Percentiles rank a stretch among this genome's conserved stretches.
Conservation (phyloP, 2,797 vertebrate species). For the Distichodus sexfasciatus region DNA sequence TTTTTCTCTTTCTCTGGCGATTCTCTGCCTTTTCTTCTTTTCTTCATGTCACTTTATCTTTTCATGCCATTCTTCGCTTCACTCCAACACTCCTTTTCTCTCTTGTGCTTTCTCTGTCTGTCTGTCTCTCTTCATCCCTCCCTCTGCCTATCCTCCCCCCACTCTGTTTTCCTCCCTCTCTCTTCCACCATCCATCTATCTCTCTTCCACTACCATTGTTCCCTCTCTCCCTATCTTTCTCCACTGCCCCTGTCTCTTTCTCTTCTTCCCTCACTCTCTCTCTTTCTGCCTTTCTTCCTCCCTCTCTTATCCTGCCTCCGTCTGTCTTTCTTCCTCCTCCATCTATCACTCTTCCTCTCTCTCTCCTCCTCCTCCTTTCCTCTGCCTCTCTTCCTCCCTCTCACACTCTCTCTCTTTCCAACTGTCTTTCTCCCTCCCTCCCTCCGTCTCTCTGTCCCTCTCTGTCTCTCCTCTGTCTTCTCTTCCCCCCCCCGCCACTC, state of each 20-base stretch:
- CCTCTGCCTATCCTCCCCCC: not conserved
- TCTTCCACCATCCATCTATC: constrained; percentile 57
- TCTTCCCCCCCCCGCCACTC: constrained; percentile 55
- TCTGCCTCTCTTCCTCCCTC: constrained; percentile 53
- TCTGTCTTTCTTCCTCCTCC: constrained; percentile 60
- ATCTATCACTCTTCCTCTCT: constrained; percentile 53
- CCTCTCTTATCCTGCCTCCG: constrained; percentile 61
- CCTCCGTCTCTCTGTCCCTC: not conserved
- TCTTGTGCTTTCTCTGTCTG: not conserved
- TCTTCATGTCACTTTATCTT: not conserved
- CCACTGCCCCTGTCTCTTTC: constrained; percentile 47
- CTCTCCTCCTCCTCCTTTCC: constrained; percentile 56
- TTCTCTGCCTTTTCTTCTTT: not conserved
- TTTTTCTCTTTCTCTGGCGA: constrained; percentile 15
- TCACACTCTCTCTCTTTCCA: constrained; percentile 62
- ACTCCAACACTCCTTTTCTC: not conserved
- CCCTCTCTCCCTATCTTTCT: constrained; percentile 61
- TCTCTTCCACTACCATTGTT: constrained; percentile 48
- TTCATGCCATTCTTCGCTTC: not conserved
- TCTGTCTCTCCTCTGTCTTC: constrained; percentile 47
- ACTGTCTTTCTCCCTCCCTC: not conserved
- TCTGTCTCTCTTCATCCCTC: too few relatives aligned
- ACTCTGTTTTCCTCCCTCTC: constrained; percentile 1
- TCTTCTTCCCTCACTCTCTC: constrained; percentile 62
- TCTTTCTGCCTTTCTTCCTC: constrained; percentile 54